Base-by-base conservation (phyloP, 2,113 vertebrate genomes). In the Microcebus griseorufus region DNA sequence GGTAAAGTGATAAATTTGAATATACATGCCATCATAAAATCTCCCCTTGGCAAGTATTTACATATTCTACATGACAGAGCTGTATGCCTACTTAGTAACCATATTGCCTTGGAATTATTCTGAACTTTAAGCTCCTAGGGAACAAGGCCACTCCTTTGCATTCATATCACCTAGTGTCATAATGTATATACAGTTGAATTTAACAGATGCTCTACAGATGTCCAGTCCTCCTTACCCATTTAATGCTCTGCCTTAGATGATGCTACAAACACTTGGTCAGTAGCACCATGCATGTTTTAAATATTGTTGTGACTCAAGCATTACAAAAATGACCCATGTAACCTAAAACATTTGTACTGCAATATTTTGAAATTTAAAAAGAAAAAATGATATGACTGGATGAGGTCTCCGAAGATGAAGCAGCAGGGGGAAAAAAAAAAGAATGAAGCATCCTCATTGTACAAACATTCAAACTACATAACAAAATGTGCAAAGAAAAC, bases 401-500 rank as follows among this genome's bases (percentile, higher is more conserved):
- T 64, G 27, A 64, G 9, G 27, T 64, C 62, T 29, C 62, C 27
- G 29, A 64, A 64, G 62, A 64, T 12, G 62, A 27, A 64, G 62
- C 25, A 64, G 27, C 25, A 64, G 62, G 25, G 2, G 12, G 2
- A 12, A 27, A 25, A 11, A 27, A 27, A 27, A 62, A 62, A 78
- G 23, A 60, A 88, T 80, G 82, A 93, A 62, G 67, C 25, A 84
- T 9, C 27, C 9, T n/a, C n/a, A n/a, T 93, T 53, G n/a, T 60
- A 78, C 1, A 91, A 93, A 79, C 25, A 80, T 62, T 88, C 51
- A 96, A 88, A 58, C 23, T 45, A 69, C 10, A 94, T 2, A 76
- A 17, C 22, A 91, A 88, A 70, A 85, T 53, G 62, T 39, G 65
- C 73, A 93, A 81, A 75, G 51, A 92, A 88, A 96, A 82, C 81